Percentiles rank a stretch among this genome's conserved stretches.
Evolutionary conservation across 2,888 invertebrate species (phyloP).

Genomic region (Microctonus aethiopoides): DNA sequence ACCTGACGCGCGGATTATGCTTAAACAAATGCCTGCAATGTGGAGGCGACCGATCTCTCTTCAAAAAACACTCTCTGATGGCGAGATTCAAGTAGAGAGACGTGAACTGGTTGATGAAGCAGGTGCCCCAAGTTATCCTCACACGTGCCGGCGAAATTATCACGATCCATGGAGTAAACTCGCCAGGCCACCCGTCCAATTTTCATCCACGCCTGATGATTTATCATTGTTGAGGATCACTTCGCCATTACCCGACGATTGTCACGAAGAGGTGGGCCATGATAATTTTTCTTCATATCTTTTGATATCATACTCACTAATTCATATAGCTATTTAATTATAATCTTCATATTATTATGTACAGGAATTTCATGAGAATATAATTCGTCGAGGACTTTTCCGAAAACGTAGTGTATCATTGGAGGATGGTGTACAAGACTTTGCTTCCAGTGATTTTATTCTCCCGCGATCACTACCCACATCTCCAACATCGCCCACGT

Average conservation of each 20-base stretch:
- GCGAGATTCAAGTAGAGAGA: slow-evolving; percentile 75
- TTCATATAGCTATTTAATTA: not conserved
- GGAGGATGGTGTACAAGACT: slow-evolving; percentile 70
- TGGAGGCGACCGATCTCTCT: slow-evolving; percentile 69
- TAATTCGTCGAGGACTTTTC: slow-evolving; percentile 81
- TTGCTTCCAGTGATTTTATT: slow-evolving; percentile 63
- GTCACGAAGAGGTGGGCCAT: slow-evolving; percentile 58
- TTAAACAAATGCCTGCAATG: slow-evolving; percentile 58
- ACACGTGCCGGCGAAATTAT: slow-evolving; percentile 63
- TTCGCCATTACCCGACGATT: slow-evolving; percentile 53
- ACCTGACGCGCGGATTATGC: slow-evolving; percentile 71
- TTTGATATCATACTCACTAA: not conserved
- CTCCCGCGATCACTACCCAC: slow-evolving; percentile 75
- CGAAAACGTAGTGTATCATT: slow-evolving; percentile 80
- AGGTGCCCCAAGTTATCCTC: slow-evolving; percentile 66
- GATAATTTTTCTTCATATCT: not conserved
- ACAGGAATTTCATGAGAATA: slow-evolving; percentile 85
- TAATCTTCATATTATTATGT: slow-evolving; percentile 16
- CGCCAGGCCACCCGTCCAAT: slow-evolving; percentile 60
- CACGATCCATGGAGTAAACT: slow-evolving; percentile 61
- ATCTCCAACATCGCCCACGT: slow-evolving; percentile 70
- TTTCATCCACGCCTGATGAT: slow-evolving; percentile 65
- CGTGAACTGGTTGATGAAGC: slow-evolving; percentile 65
- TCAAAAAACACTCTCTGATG: slow-evolving; percentile 84
- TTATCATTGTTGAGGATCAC: slow-evolving; percentile 58